Conservation (phyloP, 2,797 vertebrate genomes). For the Toxotes lorentzi region DNA sequence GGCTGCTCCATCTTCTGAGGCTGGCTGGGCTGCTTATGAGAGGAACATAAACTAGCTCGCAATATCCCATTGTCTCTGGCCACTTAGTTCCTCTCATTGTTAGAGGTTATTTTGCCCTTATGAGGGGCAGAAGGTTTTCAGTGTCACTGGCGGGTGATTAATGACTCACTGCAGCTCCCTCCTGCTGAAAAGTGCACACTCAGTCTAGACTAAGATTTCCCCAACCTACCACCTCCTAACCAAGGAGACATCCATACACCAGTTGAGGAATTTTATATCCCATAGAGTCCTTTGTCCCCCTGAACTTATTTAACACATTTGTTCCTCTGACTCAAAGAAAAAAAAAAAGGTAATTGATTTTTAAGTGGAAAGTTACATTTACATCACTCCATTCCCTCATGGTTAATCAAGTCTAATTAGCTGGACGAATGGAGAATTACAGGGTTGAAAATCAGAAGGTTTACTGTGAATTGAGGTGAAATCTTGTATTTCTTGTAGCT, state of each 20-base stretch:
- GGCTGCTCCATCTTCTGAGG: slow-evolving; percentile 83
- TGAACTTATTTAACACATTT: slow-evolving; percentile 75
- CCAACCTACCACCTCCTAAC: slow-evolving; percentile 63
- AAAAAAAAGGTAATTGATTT: slow-evolving; percentile 81
- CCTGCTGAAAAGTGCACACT: slow-evolving; percentile 84
- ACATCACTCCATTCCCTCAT: slow-evolving; percentile 60
- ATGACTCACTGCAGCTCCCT: slow-evolving; percentile 81
- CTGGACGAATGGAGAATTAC: slow-evolving; percentile 23
- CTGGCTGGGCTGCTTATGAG: slow-evolving; percentile 85
- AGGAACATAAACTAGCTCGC: slow-evolving; percentile 83
- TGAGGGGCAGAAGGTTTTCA: slow-evolving; percentile 86
- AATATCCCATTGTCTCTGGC: slow-evolving; percentile 85
- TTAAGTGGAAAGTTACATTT: slow-evolving; percentile 77
- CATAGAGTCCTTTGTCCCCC: slow-evolving; percentile 59
- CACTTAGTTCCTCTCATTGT: slow-evolving; percentile 85
- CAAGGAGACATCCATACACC: slow-evolving; percentile 55
- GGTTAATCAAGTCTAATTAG: slow-evolving; percentile 74
- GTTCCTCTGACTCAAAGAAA: slow-evolving; percentile 60
- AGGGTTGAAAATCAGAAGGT: slow-evolving; percentile 37
- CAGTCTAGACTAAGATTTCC: slow-evolving; percentile 84
- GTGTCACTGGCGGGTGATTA: slow-evolving; percentile 87
- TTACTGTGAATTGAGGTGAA: slow-evolving; percentile 15
- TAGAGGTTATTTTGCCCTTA: slow-evolving; percentile 86
- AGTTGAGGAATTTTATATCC: slow-evolving; percentile 63
- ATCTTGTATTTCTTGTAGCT: slow-evolving; percentile 30